Evolutionary conservation across 2,888 invertebrate genomes (phyloP).

Genomic region (Dascillus cervinus): DNA sequence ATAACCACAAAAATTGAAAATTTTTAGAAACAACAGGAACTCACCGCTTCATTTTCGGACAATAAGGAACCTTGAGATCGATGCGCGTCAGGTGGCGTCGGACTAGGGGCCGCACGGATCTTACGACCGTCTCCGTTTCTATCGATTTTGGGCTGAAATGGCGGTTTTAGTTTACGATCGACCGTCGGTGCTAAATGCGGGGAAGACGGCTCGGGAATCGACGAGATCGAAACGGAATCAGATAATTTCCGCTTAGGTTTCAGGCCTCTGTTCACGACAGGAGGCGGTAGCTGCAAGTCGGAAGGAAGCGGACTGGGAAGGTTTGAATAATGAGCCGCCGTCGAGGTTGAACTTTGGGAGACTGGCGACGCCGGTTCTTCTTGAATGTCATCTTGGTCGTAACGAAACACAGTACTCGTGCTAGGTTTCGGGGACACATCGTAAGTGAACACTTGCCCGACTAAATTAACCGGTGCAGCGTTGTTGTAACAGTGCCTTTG

Average conservation of each 20-base stretch:
- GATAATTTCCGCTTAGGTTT: conserved; percentile 61
- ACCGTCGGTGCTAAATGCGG: conserved; percentile 49
- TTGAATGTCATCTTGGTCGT: conserved; percentile 24
- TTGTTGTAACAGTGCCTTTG: conserved; percentile 53
- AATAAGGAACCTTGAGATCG: conserved; percentile 35
- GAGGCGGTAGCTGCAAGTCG: conserved; percentile 48
- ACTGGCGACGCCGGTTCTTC: conserved; percentile 45
- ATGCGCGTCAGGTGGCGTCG: conserved; percentile 40
- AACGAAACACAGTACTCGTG: conserved; percentile 35
- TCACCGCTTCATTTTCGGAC: conserved; percentile 22
- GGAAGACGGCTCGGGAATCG: conserved; percentile 38
- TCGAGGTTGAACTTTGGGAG: conserved; percentile 44
- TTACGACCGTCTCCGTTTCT: conserved; percentile 31
- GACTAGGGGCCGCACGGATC: conserved; percentile 48
- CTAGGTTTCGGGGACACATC: conserved; percentile 44
- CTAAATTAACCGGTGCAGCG: conserved; percentile 48
- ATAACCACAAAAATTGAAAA: not conserved
- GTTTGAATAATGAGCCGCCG: conserved; percentile 50
- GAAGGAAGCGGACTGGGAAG: conserved; percentile 46
- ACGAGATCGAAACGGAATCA: conserved; percentile 40
- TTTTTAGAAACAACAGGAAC: not conserved
- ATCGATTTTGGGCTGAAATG: conserved; percentile 39
- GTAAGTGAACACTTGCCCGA: conserved; percentile 51
- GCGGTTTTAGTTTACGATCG: conserved; percentile 56
- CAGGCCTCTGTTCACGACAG: conserved; percentile 71